Percentiles rank a stretch among this genome's conserved stretches.
Evolutionary conservation across 2,888 invertebrate species (phyloP).

Genomic region (Phorcus lineatus): DNA sequence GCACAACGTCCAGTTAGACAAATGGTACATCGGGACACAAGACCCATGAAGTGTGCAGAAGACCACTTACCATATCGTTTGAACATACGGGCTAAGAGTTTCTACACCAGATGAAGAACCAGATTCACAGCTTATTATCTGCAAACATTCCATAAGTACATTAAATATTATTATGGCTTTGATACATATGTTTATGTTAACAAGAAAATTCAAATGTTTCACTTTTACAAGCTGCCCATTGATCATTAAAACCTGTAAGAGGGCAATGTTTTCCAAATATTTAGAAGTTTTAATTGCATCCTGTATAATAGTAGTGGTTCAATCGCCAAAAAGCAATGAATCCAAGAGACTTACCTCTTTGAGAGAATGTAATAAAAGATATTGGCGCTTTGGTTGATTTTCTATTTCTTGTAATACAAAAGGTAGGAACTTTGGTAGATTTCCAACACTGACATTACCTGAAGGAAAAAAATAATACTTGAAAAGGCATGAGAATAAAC

Average conservation of each 20-base stretch:
- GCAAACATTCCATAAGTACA: conserved; percentile 47
- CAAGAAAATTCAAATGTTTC: neutral
- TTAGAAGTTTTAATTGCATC: too few species aligned
- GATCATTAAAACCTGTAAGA: neutral
- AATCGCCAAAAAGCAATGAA: too few species aligned
- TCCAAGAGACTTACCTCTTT: conserved; percentile 85
- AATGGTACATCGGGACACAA: too few species aligned
- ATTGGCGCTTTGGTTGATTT: conserved; percentile 94
- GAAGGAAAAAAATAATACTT: conserved; percentile 36
- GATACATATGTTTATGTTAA: neutral
- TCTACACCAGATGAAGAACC: conserved; percentile 85
- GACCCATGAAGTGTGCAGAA: too few species aligned
- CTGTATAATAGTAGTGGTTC: too few species aligned
- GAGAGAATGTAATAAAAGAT: conserved; percentile 94
- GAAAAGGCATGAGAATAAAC: too few species aligned
- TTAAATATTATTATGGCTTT: neutral
- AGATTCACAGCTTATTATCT: conserved; percentile 91
- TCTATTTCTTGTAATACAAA: conserved; percentile 95
- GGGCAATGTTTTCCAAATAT: too few species aligned
- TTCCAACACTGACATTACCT: conserved; percentile 95
- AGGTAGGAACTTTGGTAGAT: conserved; percentile 93
- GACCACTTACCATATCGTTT: conserved; percentile 83
- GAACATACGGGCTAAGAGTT: conserved; percentile 80
- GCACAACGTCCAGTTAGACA: too few species aligned
- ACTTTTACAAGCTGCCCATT: neutral